Evolutionary conservation across 1,140 invertebrate genomes (phyloP).

Genomic region (Globodera rostochiensis): DNA sequence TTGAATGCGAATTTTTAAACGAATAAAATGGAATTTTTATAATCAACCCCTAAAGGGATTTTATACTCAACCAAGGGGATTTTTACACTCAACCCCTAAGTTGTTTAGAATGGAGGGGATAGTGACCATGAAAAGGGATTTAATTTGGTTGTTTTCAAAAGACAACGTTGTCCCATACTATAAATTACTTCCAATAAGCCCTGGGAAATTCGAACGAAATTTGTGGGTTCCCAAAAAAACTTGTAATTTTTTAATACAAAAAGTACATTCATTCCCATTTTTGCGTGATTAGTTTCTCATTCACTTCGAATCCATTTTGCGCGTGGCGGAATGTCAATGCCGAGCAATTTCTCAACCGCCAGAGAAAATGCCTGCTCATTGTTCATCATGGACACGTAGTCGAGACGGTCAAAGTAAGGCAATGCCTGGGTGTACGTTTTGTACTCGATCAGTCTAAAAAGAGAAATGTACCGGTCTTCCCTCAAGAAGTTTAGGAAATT

Average conservation of each 20-base stretch:
- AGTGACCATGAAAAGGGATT: no score
- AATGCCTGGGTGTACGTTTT: constrained; percentile 96
- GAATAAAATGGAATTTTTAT: no score
- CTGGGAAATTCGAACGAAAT: constrained; percentile 6
- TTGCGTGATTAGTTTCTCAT: constrained; percentile 54
- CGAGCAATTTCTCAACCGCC: constrained; percentile 91
- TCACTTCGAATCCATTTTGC: constrained; percentile 94
- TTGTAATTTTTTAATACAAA: no score
- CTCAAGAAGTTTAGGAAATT: no score
- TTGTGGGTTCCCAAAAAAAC: neutral
- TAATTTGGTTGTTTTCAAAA: no score
- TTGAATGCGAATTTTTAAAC: no score
- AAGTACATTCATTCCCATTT: neutral
- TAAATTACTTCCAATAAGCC: no score
- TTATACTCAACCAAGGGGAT: no score
- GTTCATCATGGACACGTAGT: constrained; percentile 99
- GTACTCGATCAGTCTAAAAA: constrained; percentile 80
- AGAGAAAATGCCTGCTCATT: constrained; percentile 96
- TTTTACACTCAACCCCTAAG: no score
- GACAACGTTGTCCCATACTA: no score
- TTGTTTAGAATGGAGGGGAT: no score
- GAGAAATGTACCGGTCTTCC: neutral
- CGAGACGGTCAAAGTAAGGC: constrained; percentile 96
- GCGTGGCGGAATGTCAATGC: constrained; percentile 87
- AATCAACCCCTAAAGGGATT: no score